phyloP scores from a whole-genome alignment of 2,888 invertebrate species.

The Steromphala cineraria region DNA sequence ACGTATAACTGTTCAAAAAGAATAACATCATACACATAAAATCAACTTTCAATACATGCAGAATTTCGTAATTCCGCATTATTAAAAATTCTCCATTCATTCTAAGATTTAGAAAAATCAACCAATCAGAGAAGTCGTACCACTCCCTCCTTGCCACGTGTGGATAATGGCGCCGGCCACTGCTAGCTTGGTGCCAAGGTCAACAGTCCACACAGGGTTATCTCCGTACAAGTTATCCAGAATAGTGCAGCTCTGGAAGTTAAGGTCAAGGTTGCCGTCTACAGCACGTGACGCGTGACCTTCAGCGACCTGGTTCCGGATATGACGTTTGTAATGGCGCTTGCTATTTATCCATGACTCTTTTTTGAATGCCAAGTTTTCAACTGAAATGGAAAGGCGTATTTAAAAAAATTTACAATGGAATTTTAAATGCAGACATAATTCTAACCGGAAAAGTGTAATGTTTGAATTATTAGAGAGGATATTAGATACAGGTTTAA shows the following conservation, averaged over 20 bases:
- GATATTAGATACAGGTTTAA: too few species aligned
- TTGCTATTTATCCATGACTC: conserved; percentile 77
- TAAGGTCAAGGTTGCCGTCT: conserved; percentile 76
- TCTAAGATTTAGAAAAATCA: too few species aligned
- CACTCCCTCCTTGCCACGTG: conserved; percentile 77
- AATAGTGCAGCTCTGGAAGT: conserved; percentile 76
- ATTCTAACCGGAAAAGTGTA: too few species aligned
- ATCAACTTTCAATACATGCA: background rate
- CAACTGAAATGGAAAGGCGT: conserved; percentile 71
- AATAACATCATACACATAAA: background rate
- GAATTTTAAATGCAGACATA: too few species aligned
- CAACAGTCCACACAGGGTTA: conserved; percentile 78
- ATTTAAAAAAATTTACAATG: background rate
- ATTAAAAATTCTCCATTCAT: too few species aligned
- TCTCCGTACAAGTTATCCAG: conserved; percentile 78
- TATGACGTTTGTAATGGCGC: conserved; percentile 76
- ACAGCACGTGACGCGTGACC: conserved; percentile 77
- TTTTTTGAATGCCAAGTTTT: conserved; percentile 77
- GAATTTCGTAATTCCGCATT: too few species aligned
- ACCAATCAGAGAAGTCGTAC: conserved; percentile 45
- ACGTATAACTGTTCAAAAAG: background rate
- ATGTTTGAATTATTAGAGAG: too few species aligned
- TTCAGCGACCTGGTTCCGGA: conserved; percentile 63
- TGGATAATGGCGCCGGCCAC: conserved; percentile 77
- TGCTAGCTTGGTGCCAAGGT: conserved; percentile 74